Evolutionary conservation across 23 tunicate genomes (phyloP).

Genomic region (Halocynthia roretzi): DNA sequence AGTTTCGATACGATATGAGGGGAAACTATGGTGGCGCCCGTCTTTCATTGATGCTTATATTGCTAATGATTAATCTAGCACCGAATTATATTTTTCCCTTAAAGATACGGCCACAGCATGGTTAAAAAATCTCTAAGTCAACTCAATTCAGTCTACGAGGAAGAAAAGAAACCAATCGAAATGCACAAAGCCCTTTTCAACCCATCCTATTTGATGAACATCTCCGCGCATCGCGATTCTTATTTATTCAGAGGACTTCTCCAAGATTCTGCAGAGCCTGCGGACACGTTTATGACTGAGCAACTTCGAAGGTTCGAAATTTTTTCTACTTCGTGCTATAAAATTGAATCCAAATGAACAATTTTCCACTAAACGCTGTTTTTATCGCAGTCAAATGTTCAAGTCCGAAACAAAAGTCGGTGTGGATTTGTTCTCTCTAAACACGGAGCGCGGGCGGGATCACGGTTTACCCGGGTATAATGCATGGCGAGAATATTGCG

Average conservation of each 20-base stretch:
- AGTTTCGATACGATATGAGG: too few relatives aligned
- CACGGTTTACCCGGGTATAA: slow-evolving; percentile 81
- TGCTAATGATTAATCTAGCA: not conserved
- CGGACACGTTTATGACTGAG: slow-evolving; percentile 32
- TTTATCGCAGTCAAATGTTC: slow-evolving; percentile 43
- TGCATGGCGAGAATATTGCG: slow-evolving; percentile 58
- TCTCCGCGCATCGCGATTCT: not conserved
- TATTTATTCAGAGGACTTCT: slow-evolving; percentile 62
- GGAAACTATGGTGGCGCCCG: too few relatives aligned
- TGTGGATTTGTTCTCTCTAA: slow-evolving; percentile 66
- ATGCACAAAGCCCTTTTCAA: slow-evolving; percentile 29
- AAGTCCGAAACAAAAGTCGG: slow-evolving; percentile 32
- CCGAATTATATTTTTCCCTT: not conserved
- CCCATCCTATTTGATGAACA: slow-evolving; percentile 19
- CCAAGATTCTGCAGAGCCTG: slow-evolving; percentile 30
- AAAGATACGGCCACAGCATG: slow-evolving; percentile 76
- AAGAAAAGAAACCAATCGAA: slow-evolving; percentile 13
- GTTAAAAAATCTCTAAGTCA: slow-evolving; percentile 27
- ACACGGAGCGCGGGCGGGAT: slow-evolving; percentile 64
- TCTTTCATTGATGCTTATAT: too few relatives aligned
- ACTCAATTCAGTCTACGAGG: slow-evolving; percentile 24
- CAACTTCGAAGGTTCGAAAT: slow-evolving; percentile 23
- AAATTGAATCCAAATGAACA: not conserved
- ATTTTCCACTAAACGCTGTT: not conserved
- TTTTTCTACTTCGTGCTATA: not conserved